These are phyloP conservation scores for Gnatocerus cornutus DNA, from an alignment of 2,888 invertebrate genomes.

Conservation along the genomic window DNA sequence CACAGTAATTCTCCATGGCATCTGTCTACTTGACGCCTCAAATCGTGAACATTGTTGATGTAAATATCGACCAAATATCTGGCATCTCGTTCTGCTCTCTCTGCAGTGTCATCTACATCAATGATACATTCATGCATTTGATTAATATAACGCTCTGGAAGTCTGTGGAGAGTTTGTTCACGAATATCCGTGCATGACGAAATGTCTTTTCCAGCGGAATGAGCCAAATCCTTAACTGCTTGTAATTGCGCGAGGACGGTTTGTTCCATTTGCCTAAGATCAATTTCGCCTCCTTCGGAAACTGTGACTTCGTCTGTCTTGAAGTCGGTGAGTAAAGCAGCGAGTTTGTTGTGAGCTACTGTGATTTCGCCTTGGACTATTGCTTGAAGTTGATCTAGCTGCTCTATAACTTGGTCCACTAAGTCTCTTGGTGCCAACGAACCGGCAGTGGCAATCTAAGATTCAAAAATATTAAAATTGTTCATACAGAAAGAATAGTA, in stretches of 20 bases:
- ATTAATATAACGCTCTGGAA: neutral
- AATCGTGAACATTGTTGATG: constrained; percentile 3
- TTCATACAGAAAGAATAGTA: neutral
- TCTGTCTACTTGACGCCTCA: neutral
- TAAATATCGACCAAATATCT: constrained; percentile 16
- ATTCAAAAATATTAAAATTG: constrained; percentile 1
- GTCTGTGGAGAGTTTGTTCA: constrained; percentile 14
- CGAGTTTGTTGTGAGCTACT: constrained; percentile 16
- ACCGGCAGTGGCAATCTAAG: neutral
- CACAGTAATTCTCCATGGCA: neutral
- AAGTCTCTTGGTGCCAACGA: neutral
- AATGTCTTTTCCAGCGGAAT: constrained; percentile 9
- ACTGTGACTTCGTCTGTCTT: neutral
- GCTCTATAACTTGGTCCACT: neutral
- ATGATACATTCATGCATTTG: neutral
- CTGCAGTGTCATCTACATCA: neutral
- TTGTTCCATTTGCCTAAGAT: constrained; percentile 5
- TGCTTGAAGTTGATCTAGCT: constrained; percentile 1
- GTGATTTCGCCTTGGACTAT: constrained; percentile 12
- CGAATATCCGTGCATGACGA: constrained; percentile 14
- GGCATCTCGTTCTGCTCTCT: neutral
- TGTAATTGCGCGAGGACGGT: neutral
- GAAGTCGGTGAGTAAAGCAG: neutral
- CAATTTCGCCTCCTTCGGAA: neutral
- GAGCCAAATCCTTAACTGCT: constrained; percentile 7